Evolutionary conservation across 2,888 invertebrate genomes (phyloP).

Genomic region (Cactoblastis cactorum): DNA sequence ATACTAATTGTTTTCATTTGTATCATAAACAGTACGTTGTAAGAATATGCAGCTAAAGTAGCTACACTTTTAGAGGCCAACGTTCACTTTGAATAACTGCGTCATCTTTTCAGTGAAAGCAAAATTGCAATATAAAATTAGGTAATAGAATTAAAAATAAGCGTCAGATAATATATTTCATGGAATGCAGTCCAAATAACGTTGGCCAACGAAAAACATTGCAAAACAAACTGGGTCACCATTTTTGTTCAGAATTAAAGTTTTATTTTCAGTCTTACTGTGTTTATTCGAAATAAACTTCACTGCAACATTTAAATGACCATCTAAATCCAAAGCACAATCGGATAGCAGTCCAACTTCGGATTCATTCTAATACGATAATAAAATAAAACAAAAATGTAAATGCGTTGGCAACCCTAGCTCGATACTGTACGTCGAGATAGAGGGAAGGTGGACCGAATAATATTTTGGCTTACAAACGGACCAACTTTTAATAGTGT

Average conservation of each 20-base stretch:
- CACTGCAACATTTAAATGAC: slow-evolving; percentile 1
- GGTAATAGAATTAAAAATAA: no score
- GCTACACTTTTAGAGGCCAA: no score
- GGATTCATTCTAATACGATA: slow-evolving; percentile 36
- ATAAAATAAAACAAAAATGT: slow-evolving; percentile 66
- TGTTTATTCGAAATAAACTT: neutral
- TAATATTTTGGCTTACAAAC: slow-evolving; percentile 79
- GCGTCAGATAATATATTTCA: neutral
- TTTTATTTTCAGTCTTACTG: neutral
- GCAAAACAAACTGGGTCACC: neutral
- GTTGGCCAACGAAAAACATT: neutral
- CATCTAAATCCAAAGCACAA: slow-evolving; percentile 3
- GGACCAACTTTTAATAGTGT: slow-evolving; percentile 79
- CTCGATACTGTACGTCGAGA: slow-evolving; percentile 43
- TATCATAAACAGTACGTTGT: no score
- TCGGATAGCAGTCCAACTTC: slow-evolving; percentile 28
- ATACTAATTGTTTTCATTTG: no score
- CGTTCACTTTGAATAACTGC: no score
- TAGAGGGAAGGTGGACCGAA: slow-evolving; percentile 69
- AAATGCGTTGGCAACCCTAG: slow-evolving; percentile 67
- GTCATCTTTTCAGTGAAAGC: no score
- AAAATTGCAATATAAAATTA: no score
- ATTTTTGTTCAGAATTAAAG: neutral
- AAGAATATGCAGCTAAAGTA: no score
- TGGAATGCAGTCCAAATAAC: neutral